phyloP scores from a whole-genome alignment of 2,888 invertebrate species.

The Barypeithes pellucidus region DNA sequence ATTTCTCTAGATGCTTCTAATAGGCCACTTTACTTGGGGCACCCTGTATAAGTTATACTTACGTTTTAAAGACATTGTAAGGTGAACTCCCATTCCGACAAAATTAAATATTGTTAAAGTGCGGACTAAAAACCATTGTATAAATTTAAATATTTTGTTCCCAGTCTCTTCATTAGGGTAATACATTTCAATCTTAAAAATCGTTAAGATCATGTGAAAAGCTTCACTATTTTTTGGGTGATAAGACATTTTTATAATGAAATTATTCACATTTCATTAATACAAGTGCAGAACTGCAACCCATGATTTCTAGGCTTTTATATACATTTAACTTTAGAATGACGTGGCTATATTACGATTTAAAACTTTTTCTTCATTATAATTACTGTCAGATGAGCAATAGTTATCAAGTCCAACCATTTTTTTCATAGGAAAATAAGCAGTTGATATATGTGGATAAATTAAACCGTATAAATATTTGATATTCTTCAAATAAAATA shows the following conservation, averaged over 20 bases:
- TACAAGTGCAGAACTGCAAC: neutral
- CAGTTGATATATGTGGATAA: too few species aligned
- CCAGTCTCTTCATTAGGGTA: neutral
- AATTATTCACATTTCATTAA: neutral
- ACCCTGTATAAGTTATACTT: neutral
- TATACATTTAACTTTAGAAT: neutral
- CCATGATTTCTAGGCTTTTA: neutral
- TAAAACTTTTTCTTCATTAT: neutral
- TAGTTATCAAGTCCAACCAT: neutral
- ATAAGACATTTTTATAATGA: neutral
- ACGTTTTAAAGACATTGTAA: conserved; percentile 7
- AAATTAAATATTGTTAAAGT: conserved; percentile 18
- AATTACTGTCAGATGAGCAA: neutral
- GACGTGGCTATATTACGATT: neutral
- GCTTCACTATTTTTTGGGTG: conserved; percentile 7
- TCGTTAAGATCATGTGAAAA: neutral
- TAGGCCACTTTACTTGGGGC: too few species aligned
- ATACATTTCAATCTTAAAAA: neutral
- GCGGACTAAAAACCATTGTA: neutral
- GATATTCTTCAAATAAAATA: too few species aligned
- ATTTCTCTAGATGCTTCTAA: too few species aligned
- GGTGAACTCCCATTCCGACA: neutral
- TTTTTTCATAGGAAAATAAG: neutral
- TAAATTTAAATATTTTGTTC: neutral
- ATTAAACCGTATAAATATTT: too few species aligned